Evolutionary conservation across 2,888 invertebrate species (phyloP), one percentile per base, ranked within the genome.

Genomic region (Orgyia antiqua): DNA sequence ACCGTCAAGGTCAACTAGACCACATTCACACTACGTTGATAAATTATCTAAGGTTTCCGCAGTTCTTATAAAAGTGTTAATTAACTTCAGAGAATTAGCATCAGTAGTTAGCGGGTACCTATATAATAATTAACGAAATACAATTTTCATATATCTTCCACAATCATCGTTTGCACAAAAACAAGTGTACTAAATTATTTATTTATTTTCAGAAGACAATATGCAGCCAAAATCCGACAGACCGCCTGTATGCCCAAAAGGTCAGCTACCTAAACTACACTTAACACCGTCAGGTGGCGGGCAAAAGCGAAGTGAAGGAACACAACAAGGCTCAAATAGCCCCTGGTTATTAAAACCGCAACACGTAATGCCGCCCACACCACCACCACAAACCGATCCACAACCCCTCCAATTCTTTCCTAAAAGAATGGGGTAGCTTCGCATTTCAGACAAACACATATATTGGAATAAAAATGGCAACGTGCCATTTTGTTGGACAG

Each of bases 141-240:
- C n/a, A n/a, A n/a, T n/a, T n/a, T n/a, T n/a, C n/a, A n/a, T n/a
- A n/a, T n/a, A n/a, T n/a, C n/a, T n/a, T n/a, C n/a, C n/a, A n/a
- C n/a, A n/a, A n/a, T n/a, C n/a, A n/a, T n/a, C n/a, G n/a, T n/a
- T n/a, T n/a, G n/a, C n/a, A n/a, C n/a, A n/a, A n/a, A n/a, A n/a
- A n/a, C n/a, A n/a, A n/a, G n/a, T n/a, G n/a, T n/a, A n/a, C n/a
- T n/a, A n/a, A n/a, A n/a, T n/a, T n/a, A n/a, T n/a, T n/a, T n/a
- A n/a, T n/a, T n/a, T n/a, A n/a, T 68, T 32, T 68, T 25, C 56
- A 77, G 76, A 38, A 53, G 64, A 61, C 40, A 32, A 18, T 15
- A 84, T 86, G 84, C 83, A 84, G 39, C 82, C 84, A 1, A 83
- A 77, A 58, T 45, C 75, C 3, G 80, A 83, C 1, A 68, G 72